Base-by-base conservation (phyloP, 2,888 invertebrate species). In the Eristalinus sepulchralis region DNA sequence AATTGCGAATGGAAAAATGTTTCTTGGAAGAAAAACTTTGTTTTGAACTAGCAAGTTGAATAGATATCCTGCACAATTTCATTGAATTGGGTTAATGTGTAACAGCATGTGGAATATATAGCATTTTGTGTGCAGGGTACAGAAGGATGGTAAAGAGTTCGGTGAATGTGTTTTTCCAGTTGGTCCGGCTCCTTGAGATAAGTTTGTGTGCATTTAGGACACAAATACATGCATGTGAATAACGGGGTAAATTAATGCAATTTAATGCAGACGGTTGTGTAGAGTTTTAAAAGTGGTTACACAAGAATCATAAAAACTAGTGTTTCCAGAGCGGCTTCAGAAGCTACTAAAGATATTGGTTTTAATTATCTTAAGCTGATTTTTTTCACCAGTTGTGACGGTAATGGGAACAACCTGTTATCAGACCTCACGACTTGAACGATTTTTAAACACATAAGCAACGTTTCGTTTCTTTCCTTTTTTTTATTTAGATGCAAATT, bases 31-130 rank as follows among this genome's bases (percentile, higher is more conserved):
- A 4, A 57, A 57, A 57, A 57, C 11, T 57, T 57, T 27, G 24
- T 13, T 57, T 24, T 24, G 24, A 22, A 57, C 11, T 22, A 57
- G 57, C 57, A 11, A 27, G 57, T 27, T 64, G 63, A 64, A 64
- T 33, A 64, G 63, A 64, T 64, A 34, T 64, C 8, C 33, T 22
- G 34, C 22, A 36, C 34, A 34, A 64, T 34, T 34, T 22, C 63
- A 63, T 64, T 36, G 36, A 36, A 64, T 64, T 63, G 63, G 63
- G 63, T 36, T 64, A 64, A 64, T 64, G 63, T 64, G 36, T 36
- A 36, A 64, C 36, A 36, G 36, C 63, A 64, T 64, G 63, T 64
- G 36, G 22, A 64, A 34, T 31, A 64, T 64, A 36, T 34, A 34
- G 63, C 63, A n/a, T 4, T 5, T 17, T 31, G 31, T 33, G 62